phyloP scores from a whole-genome alignment of 2,888 invertebrate species.

The Drosophila birchii region DNA sequence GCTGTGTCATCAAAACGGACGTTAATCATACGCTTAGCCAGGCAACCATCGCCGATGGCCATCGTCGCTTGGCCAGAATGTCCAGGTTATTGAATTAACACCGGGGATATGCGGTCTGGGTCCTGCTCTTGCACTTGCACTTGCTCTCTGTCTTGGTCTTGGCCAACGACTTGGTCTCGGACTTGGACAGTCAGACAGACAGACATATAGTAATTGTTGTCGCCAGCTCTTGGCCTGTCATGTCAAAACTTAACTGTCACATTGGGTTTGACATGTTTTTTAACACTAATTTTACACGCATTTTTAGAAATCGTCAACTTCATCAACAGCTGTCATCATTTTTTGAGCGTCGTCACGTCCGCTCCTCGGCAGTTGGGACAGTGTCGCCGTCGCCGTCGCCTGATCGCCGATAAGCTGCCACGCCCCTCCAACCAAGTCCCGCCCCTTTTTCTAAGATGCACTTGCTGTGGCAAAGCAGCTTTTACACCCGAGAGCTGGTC shows the following conservation, averaged over 20 bases:
- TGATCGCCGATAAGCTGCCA: slow-evolving; percentile 73
- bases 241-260: slow-evolving; percentile 79
- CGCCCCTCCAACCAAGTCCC: slow-evolving; percentile 23
- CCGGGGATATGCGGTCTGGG: slow-evolving; percentile 40
- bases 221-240: slow-evolving; percentile 61
- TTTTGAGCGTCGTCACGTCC: slow-evolving; percentile 67
- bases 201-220: slow-evolving; percentile 66
- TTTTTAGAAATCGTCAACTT: slow-evolving; percentile 81
- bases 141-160: slow-evolving; percentile 9
- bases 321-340: slow-evolving; percentile 79
- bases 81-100: slow-evolving; percentile 74
- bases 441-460: slow-evolving; percentile 43
- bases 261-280: slow-evolving; percentile 80
- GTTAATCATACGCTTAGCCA: slow-evolving; percentile 79
- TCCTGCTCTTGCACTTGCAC: slow-evolving; percentile 37
- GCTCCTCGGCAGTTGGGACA: slow-evolving; percentile 36
- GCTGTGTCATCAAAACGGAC: slow-evolving; percentile 77
- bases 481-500: slow-evolving; percentile 38
- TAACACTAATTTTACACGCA: slow-evolving; percentile 81
- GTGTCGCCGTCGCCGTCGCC: slow-evolving; percentile 40
- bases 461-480: slow-evolving; percentile 62
- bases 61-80: slow-evolving; percentile 63
- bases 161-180: slow-evolving; percentile 23
- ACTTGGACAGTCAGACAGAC: slow-evolving; percentile 45
- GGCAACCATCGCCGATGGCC: slow-evolving; percentile 69